Evolutionary conservation across 2,797 vertebrate genomes (phyloP).

Genomic region (Ispidina lecontei): DNA sequence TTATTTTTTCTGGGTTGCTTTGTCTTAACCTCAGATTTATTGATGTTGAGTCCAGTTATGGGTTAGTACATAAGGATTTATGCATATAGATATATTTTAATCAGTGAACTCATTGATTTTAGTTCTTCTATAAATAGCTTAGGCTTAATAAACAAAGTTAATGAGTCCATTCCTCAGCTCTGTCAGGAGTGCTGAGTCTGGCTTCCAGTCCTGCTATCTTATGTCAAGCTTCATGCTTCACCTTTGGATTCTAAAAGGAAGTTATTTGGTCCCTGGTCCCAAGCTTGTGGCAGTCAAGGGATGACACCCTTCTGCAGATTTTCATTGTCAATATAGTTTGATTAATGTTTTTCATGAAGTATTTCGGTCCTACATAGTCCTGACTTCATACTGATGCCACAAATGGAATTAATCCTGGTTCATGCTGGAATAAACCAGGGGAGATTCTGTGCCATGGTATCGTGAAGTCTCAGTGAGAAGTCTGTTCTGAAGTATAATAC

Average conservation of each 20-base stretch:
- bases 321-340: not conserved
- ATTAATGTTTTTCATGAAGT: not conserved
- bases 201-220: not conserved
- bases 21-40: not conserved
- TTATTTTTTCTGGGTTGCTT: not conserved
- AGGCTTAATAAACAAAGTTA: not conserved
- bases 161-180: not conserved
- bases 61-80: not conserved
- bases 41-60: rapidly evolving
- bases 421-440: not conserved
- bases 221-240: not conserved
- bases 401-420: not conserved
- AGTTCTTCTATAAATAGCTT: not conserved
- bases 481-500: not conserved
- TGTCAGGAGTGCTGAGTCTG: not conserved
- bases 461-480: not conserved
- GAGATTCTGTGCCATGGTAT: not conserved
- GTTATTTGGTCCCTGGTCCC: not conserved
- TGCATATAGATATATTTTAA: not conserved
- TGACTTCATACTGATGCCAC: not conserved
- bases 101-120: not conserved
- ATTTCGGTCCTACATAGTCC: not conserved
- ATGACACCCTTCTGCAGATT: not conserved
- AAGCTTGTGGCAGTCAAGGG: not conserved
- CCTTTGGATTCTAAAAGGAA: not conserved